Percentiles rank a stretch among this genome's conserved stretches.
phyloP scores from a whole-genome alignment of 1,140 invertebrate genomes.

The Elysia chlorotica region DNA sequence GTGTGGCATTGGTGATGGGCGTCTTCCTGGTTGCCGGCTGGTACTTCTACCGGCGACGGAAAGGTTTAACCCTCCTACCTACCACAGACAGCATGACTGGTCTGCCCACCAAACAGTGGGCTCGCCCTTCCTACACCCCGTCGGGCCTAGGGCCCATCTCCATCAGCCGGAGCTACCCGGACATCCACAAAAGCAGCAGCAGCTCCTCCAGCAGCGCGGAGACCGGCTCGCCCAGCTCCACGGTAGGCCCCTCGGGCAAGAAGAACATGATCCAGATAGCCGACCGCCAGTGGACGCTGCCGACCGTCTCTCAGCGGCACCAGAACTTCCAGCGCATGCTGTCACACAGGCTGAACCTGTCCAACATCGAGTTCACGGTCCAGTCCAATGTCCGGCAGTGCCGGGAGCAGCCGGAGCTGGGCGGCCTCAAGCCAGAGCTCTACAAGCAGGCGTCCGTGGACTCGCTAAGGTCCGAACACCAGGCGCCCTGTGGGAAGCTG shows the following conservation, averaged over 20 bases:
- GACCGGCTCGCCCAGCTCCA: conserved; percentile 26
- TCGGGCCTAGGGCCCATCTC: conserved; percentile 1
- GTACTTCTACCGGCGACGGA: conserved; percentile 25
- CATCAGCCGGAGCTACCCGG: conserved; percentile 29
- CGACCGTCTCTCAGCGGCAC: conserved; percentile 78
- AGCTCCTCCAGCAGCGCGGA: too few species aligned
- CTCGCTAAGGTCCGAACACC: conserved; percentile 70
- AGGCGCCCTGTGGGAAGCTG: conserved; percentile 78
- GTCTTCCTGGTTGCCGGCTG: conserved; percentile 25
- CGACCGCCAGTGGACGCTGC: conserved; percentile 77
- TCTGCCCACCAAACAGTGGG: conserved; percentile 4
- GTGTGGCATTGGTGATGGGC: conserved; percentile 20
- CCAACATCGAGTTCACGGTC: conserved; percentile 77
- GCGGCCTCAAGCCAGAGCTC: conserved; percentile 72
- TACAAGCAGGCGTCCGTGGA: conserved; percentile 79
- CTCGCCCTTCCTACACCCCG: not conserved
- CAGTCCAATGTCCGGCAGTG: conserved; percentile 54
- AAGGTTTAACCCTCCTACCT: conserved; percentile 10
- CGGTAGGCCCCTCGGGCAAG: conserved; percentile 36
- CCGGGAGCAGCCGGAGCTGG: conserved; percentile 54
- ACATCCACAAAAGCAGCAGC: conserved; percentile 21
- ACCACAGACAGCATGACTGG: not conserved
- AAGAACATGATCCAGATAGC: conserved; percentile 52
- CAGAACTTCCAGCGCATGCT: conserved; percentile 79
- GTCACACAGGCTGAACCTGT: conserved; percentile 75